phyloP scores from a whole-genome alignment of 2,888 invertebrate genomes.

The Tolmerus cingulatus region DNA sequence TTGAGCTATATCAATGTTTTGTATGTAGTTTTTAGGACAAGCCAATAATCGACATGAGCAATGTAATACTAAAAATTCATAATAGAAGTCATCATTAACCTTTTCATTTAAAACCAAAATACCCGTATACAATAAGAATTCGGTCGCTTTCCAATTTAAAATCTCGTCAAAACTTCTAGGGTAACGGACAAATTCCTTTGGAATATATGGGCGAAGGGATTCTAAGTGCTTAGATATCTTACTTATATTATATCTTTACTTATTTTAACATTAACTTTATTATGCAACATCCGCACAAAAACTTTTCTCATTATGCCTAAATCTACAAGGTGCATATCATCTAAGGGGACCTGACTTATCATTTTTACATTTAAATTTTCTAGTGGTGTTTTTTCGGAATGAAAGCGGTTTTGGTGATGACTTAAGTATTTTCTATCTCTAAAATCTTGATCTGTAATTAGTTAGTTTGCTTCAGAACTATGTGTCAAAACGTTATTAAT shows the following conservation, averaged over 20 bases:
- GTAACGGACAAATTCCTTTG: conserved; percentile 11
- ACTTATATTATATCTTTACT: not conserved
- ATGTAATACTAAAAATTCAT: conserved; percentile 41
- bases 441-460: conserved; percentile 10
- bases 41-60: conserved; percentile 29
- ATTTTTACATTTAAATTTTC: conserved; percentile 37
- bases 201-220: not conserved
- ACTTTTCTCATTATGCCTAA: conserved; percentile 38
- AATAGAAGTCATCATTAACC: conserved; percentile 40
- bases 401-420: conserved; percentile 32
- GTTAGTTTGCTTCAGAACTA: too few relatives aligned
- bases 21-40: conserved; percentile 16
- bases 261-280: conserved; percentile 13
- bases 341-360: too few relatives aligned
- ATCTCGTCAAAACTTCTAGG: conserved; percentile 33
- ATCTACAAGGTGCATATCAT: conserved; percentile 40
- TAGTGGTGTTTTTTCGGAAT: conserved; percentile 1
- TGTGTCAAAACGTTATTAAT: too few relatives aligned
- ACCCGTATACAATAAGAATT: conserved; percentile 24
- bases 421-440: conserved; percentile 26
- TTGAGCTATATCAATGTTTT: not conserved
- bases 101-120: conserved; percentile 1
- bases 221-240: not conserved
- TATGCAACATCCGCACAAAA: conserved; percentile 12
- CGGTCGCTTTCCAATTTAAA: conserved; percentile 35